These are phyloP conservation scores for Pseudeuparius sepicola DNA, from an alignment of 2,888 invertebrate species.

Conservation along the genomic window DNA sequence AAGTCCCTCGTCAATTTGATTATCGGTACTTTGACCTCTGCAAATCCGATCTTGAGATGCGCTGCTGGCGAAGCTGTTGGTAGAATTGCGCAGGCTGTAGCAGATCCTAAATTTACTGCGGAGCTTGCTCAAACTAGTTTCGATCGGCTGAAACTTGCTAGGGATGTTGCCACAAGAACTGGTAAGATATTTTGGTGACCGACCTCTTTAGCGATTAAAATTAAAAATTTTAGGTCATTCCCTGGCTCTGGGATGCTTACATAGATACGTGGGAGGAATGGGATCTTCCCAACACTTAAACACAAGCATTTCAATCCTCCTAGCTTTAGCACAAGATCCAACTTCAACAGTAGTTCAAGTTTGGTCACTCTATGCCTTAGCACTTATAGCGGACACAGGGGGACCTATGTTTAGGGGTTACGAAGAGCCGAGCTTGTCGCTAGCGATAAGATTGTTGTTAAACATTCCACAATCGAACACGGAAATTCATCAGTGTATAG, in stretches of 20 bases:
- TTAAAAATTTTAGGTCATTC: conserved; percentile 49
- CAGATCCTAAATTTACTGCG: conserved; percentile 78
- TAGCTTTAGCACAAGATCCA: conserved; percentile 89
- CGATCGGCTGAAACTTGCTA: conserved; percentile 73
- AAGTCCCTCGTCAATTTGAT: conserved; percentile 74
- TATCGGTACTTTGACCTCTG: conserved; percentile 58
- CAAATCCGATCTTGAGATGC: conserved; percentile 74
- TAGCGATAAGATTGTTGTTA: conserved; percentile 81
- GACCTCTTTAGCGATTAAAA: neutral
- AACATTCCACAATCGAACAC: conserved; percentile 84
- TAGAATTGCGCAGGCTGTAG: conserved; percentile 81
- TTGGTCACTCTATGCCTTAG: conserved; percentile 93
- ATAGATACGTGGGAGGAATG: conserved; percentile 91
- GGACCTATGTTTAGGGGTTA: conserved; percentile 98
- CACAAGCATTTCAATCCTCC: conserved; percentile 86
- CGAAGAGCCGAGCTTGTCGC: conserved; percentile 86
- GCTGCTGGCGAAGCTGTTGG: conserved; percentile 94
- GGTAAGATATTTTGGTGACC: too few relatives aligned
- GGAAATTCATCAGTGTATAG: conserved; percentile 88
- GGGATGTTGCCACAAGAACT: conserved; percentile 79
- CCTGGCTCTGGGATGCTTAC: conserved; percentile 89
- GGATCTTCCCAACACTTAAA: conserved; percentile 91
- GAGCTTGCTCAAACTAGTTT: conserved; percentile 85
- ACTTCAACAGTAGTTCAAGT: conserved; percentile 94
- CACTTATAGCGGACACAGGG: conserved; percentile 92